phyloP scores from a whole-genome alignment of 2,113 vertebrate genomes.

The Crotalus viridis region DNA sequence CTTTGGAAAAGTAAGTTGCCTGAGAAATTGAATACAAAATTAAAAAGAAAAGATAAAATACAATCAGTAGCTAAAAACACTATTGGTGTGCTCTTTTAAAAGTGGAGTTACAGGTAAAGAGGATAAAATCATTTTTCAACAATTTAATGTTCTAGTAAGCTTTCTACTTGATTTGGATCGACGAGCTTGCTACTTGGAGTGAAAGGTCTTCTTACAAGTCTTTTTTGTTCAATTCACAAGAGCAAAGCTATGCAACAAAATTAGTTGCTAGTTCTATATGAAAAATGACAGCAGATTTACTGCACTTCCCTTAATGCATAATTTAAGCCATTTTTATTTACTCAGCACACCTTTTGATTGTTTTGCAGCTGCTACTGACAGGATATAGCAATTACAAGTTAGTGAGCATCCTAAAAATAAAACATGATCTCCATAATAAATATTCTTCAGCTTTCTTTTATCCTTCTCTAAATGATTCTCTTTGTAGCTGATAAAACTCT shows the following conservation, averaged over 20 bases:
- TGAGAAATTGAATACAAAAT: neutral
- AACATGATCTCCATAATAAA: fast-evolving
- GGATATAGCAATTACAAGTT: conserved; percentile 51
- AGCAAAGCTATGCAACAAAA: conserved; percentile 19
- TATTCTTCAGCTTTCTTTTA: neutral
- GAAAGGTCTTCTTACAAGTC: neutral
- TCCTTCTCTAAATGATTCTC: fast-evolving
- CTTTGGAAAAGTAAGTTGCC: neutral
- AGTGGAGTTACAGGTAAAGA: neutral
- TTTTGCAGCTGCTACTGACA: conserved; percentile 38
- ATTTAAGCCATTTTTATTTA: conserved; percentile 57
- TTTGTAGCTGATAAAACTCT: neutral
- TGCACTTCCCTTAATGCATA: neutral
- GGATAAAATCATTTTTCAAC: neutral
- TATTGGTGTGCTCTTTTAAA: neutral
- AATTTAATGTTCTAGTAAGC: neutral
- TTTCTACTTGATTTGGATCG: conserved; percentile 8
- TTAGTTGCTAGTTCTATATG: neutral
- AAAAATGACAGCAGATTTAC: conserved; percentile 30
- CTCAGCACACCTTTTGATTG: conserved; percentile 53
- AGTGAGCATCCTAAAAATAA: conserved; percentile 1
- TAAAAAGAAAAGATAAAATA: neutral
- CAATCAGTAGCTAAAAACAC: neutral
- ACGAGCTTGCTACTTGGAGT: neutral
- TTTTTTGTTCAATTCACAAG: neutral